Conservation (phyloP, 2,113 vertebrate species). For the Amazona vittata region DNA sequence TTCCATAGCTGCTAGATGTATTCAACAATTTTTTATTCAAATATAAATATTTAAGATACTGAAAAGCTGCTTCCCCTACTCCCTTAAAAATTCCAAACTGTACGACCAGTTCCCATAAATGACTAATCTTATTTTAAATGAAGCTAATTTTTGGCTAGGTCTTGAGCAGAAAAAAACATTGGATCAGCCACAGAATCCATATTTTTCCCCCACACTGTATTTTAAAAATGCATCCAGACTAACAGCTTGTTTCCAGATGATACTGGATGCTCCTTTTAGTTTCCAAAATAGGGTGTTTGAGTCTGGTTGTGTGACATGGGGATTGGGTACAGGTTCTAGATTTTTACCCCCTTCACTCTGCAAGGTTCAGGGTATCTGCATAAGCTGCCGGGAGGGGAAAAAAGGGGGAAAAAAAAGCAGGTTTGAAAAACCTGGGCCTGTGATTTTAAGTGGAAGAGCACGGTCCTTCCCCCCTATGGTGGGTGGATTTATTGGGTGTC, state of each 20-base stretch:
- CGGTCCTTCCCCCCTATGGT: slow-evolving; percentile 34
- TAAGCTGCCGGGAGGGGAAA: neutral
- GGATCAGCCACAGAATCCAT: slow-evolving; percentile 44
- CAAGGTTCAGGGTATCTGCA: neutral
- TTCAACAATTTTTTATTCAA: slow-evolving; percentile 15
- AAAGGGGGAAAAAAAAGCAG: rapidly evolving
- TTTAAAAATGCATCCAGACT: slow-evolving; percentile 50
- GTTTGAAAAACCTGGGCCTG: neutral
- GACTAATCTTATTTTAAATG: slow-evolving; percentile 64
- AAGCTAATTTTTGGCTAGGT: slow-evolving; percentile 62
- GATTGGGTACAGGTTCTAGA: neutral
- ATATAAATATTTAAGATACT: slow-evolving; percentile 64
- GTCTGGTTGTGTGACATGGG: neutral
- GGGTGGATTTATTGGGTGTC: slow-evolving; percentile 71
- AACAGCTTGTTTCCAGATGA: slow-evolving; percentile 71
- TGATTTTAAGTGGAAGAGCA: neutral
- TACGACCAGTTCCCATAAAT: slow-evolving; percentile 56
- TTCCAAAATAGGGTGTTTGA: neutral
- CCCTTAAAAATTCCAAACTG: slow-evolving; percentile 48
- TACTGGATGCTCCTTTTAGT: slow-evolving; percentile 32
- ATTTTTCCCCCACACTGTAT: slow-evolving; percentile 23
- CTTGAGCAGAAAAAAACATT: slow-evolving; percentile 52
- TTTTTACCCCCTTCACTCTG: neutral
- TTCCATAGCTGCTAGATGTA: neutral
- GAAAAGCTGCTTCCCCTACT: slow-evolving; percentile 27